phyloP scores from a whole-genome alignment of 1,140 invertebrate genomes.

The Teleopsis dalmanni region DNA sequence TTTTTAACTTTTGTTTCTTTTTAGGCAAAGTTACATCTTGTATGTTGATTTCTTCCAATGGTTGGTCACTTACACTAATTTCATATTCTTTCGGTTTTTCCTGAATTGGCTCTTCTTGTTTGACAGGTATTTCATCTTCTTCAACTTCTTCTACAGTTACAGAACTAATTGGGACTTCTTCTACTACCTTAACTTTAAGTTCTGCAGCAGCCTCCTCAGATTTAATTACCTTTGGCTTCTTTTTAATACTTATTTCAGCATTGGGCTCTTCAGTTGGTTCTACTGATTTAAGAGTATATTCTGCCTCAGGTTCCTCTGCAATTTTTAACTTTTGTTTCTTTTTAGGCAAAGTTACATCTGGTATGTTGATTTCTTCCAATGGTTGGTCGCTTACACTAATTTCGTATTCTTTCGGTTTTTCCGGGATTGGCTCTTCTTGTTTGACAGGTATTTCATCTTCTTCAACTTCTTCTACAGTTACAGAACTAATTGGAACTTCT shows the following conservation, averaged over 20 bases:
- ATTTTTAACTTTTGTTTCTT: slow-evolving; percentile 19
- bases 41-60: slow-evolving; percentile 12
- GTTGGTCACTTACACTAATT: slow-evolving; percentile 6
- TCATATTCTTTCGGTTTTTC: slow-evolving; percentile 27
- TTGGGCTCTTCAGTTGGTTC: slow-evolving; percentile 28
- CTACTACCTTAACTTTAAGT: slow-evolving; percentile 28
- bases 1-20: slow-evolving; percentile 15
- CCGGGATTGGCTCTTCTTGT: slow-evolving; percentile 17
- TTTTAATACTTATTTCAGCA: slow-evolving; percentile 20
- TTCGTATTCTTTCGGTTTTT: slow-evolving; percentile 2
- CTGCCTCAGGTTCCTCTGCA: slow-evolving; percentile 17
- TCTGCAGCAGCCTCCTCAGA: slow-evolving; percentile 33
- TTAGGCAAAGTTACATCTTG: slow-evolving; percentile 29
- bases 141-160: slow-evolving; percentile 16
- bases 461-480: slow-evolving; percentile 24
- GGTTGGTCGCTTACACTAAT: too few species aligned
- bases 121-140: slow-evolving; percentile 16
- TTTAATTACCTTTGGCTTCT: slow-evolving; percentile 27
- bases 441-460: slow-evolving; percentile 14
- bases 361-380: too few species aligned
- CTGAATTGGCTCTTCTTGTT: too few species aligned
- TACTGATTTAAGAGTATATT: slow-evolving; percentile 18
- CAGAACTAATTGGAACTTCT: slow-evolving; percentile 25
- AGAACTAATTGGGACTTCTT: slow-evolving; percentile 22
- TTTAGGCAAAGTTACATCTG: too few species aligned